Base-by-base conservation (phyloP, 1,140 invertebrate species). In the Apis laboriosa region DNA sequence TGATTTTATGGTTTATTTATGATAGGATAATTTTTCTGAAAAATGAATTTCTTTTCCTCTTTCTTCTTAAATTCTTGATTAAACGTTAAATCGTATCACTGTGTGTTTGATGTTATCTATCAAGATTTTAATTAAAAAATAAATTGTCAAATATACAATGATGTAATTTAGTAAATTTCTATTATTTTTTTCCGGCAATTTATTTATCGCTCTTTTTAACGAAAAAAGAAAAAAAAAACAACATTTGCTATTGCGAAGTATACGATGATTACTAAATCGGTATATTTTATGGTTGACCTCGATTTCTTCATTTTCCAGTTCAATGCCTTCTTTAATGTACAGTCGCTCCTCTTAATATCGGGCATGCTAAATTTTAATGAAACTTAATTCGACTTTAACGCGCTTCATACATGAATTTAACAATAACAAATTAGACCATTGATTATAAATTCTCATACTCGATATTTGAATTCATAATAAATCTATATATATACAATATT, bases 241-340 rank as follows among this genome's bases (percentile, higher is more conserved):
- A 2, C 2, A 43, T 43, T 43, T 43, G 34, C 5, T 43, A 28
- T 2, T 63, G 13, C 24, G 28, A 13, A 28, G 5, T 7, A 43
- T 3, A 43, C 7, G 61, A 63, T 13, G 13, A 28, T 63, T 63
- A 63, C 34, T 17, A 17, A 64, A 64, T 64, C 28, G 63, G 63
- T 34, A 64, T 28, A 64, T 64, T 64, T 64, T 43, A 64, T 34
- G 9, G 28, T 34, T 34, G 28, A 64, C 63, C 28, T 34, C 17
- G 63, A 34, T 34, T 43, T 64, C 63, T 64, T 64, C 63, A 64
- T 64, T 64, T 64, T 64, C 28, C 63, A 15, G 63, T 34, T 64
- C 63, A 64, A 24, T 64, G 17, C 9, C 63, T 64, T 64, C 63
- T 64, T 64, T 64, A 64, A 64, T 64, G 17, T 3, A 64, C 15